Percentiles rank a stretch among this genome's conserved stretches.
Evolutionary conservation across 2,113 vertebrate species (phyloP).

Genomic region (Channa maculata): DNA sequence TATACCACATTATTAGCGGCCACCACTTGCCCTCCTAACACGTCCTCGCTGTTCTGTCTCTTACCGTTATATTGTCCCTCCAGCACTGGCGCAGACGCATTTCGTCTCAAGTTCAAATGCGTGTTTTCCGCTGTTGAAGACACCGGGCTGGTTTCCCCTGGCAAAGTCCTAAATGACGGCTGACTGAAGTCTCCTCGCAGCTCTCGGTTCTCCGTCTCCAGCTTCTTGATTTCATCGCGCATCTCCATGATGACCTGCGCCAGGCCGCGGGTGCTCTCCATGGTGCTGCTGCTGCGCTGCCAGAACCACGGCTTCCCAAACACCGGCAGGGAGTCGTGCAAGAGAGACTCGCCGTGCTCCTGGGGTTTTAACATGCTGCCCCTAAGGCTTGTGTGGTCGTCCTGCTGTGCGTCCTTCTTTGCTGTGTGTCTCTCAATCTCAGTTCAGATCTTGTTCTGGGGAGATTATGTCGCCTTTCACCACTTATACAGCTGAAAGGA

Average conservation of each 20-base stretch:
- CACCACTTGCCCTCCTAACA: neutral
- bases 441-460: conserved; percentile 69
- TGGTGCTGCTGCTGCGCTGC: conserved; percentile 73
- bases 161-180: neutral
- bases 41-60: neutral
- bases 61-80: conserved; percentile 85
- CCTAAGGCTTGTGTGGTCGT: conserved; percentile 18
- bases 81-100: conserved; percentile 61
- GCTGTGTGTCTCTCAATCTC: conserved; percentile 65
- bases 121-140: conserved; percentile 50
- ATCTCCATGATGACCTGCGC: conserved; percentile 88
- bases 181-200: conserved; percentile 80
- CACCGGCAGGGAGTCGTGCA: conserved; percentile 49
- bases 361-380: conserved; percentile 68
- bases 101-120: conserved; percentile 62
- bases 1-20: too few relatives aligned
- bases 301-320: conserved; percentile 81
- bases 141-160: conserved; percentile 2
- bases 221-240: conserved; percentile 87
- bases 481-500: conserved; percentile 76
- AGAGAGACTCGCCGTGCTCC: conserved; percentile 29
- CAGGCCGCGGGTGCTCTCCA: conserved; percentile 86
- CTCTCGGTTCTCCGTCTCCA: conserved; percentile 89
- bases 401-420: conserved; percentile 4
- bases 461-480: conserved; percentile 84